Evolutionary conservation across 2,888 invertebrate species (phyloP).

Genomic region (Notodonta dromedarius): DNA sequence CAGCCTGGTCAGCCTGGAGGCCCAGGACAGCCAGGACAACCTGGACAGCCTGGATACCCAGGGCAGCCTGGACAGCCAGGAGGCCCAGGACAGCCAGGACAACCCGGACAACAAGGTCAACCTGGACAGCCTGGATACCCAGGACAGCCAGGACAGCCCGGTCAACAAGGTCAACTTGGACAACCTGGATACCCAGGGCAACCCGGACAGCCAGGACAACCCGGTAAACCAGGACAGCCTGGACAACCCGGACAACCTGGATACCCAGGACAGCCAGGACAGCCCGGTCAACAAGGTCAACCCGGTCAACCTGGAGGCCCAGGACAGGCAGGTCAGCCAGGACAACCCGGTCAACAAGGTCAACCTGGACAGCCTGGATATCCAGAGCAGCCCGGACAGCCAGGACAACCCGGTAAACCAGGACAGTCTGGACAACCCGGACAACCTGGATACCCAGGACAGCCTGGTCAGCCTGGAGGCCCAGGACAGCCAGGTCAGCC

Average conservation of each 20-base stretch:
- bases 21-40: conserved; percentile 9
- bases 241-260: conserved; percentile 44
- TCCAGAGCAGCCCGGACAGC: conserved; percentile 44
- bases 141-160: conserved; percentile 36
- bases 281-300: conserved; percentile 30
- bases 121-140: conserved; percentile 51
- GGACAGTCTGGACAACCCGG: conserved; percentile 43
- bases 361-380: conserved; percentile 73
- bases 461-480: conserved; percentile 4
- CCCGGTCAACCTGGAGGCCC: conserved; percentile 23
- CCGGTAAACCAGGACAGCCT: conserved; percentile 42
- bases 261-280: conserved; percentile 32
- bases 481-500: conserved; percentile 9
- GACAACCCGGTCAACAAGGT: conserved; percentile 21
- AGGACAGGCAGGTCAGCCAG: conserved; percentile 42
- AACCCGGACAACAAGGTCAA: conserved; percentile 55
- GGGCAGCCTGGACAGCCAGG: conserved; percentile 11
- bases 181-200: neutral
- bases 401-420: conserved; percentile 42
- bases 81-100: conserved; percentile 5
- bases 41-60: conserved; percentile 7
- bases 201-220: conserved; percentile 38
- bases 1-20: conserved; percentile 7
- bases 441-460: conserved; percentile 10
- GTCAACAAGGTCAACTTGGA: conserved; percentile 28